Conservation (phyloP, 2,797 vertebrate species). For the Adrianichthys oophorus region DNA sequence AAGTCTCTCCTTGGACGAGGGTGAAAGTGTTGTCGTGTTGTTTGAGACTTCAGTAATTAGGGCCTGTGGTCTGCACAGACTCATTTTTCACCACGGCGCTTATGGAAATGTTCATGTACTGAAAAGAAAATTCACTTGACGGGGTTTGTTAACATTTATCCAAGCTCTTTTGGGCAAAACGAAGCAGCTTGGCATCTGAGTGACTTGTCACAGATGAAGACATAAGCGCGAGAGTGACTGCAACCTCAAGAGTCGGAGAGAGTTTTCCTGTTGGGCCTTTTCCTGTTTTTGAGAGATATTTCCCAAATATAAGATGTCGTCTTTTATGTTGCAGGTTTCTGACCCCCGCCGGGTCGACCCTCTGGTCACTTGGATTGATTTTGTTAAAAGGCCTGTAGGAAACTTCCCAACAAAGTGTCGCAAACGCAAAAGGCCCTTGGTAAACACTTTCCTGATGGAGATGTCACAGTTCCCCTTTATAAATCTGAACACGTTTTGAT, state of each 20-base stretch:
- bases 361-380: conserved; percentile 91
- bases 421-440: conserved; percentile 86
- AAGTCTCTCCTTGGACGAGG: conserved; percentile 9
- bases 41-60: conserved; percentile 57
- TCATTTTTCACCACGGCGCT: conserved; percentile 54
- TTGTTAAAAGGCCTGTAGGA: conserved; percentile 87
- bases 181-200: conserved; percentile 63
- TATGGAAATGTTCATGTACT: conserved; percentile 67
- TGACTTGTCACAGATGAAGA: conserved; percentile 56
- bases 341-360: conserved; percentile 87
- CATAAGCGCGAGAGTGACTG: conserved; percentile 49
- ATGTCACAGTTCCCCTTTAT: neutral
- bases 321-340: conserved; percentile 66
- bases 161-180: conserved; percentile 52
- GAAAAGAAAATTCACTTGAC: conserved; percentile 51
- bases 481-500: neutral
- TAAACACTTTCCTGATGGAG: conserved; percentile 56
- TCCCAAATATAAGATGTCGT: conserved; percentile 52
- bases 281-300: conserved; percentile 59
- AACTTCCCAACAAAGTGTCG: conserved; percentile 84
- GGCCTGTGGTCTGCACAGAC: conserved; percentile 49
- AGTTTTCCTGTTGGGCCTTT: conserved; percentile 57
- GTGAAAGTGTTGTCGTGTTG: conserved; percentile 50
- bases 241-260: conserved; percentile 35
- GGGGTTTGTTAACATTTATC: conserved; percentile 69